Percentiles rank a stretch among this genome's conserved stretches.
These are phyloP conservation scores for Stegodyphus mimosarum DNA, from an alignment of 1,140 invertebrate genomes.

Conservation along the genomic window DNA sequence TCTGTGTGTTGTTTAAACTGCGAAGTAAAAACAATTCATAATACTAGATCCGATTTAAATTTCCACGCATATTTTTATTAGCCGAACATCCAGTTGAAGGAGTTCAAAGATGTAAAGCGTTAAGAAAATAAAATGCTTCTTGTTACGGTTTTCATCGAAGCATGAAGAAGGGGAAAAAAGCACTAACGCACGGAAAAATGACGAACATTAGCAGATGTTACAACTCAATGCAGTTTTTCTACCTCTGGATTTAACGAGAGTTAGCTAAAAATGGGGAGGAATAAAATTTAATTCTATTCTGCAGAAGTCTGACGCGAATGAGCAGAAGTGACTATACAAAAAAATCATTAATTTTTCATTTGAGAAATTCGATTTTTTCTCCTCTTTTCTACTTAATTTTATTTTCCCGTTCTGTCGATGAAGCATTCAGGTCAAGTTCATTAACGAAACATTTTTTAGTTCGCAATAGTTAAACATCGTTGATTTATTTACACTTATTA, in stretches of 20 bases:
- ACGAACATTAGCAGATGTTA: constrained; percentile 40
- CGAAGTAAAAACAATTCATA: no score
- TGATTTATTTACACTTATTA: constrained; percentile 44
- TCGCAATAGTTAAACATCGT: constrained; percentile 11
- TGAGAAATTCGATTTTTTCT: no score
- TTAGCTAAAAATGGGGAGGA: constrained; percentile 7
- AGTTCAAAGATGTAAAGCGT: no score
- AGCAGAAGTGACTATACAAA: not conserved
- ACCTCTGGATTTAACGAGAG: constrained; percentile 19
- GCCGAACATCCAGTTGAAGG: no score
- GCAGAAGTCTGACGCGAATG: constrained; percentile 12
- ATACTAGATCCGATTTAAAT: no score
- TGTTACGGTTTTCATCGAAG: no score
- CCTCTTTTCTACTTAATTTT: constrained; percentile 12
- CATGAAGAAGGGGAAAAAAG: no score
- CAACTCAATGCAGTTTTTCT: constrained; percentile 8
- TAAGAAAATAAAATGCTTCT: no score
- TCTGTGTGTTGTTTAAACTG: no score
- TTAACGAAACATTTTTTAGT: constrained; percentile 29
- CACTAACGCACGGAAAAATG: constrained; percentile 16
- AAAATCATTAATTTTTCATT: no score
- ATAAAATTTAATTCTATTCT: constrained; percentile 36
- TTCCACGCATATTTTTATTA: no score
- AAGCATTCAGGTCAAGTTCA: constrained; percentile 37
- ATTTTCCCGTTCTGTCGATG: constrained; percentile 29